A percentile compares a stretch with the other conserved stretches of the same genome.
Evolutionary conservation across 1,140 invertebrate genomes (phyloP).

Genomic region (Scylla paramamosain): DNA sequence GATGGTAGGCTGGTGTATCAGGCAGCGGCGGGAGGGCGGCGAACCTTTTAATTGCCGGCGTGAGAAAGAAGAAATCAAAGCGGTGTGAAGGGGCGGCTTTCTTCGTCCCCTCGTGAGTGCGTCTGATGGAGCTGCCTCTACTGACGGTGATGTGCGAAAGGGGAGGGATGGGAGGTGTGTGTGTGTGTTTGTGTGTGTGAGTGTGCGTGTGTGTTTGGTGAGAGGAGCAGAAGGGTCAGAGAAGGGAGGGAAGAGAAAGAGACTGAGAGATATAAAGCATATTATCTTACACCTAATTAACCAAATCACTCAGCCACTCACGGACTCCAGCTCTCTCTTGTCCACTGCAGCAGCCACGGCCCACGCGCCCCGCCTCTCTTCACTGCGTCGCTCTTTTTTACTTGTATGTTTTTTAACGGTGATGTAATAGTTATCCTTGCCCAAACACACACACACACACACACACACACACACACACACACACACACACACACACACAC

Average conservation of each 20-base stretch:
- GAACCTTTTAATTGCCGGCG: slow-evolving; percentile 11
- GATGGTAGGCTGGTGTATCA: slow-evolving; percentile 11
- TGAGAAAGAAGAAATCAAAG: neutral
- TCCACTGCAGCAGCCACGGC: neutral
- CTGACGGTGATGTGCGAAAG: neutral
- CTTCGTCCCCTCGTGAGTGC: neutral
- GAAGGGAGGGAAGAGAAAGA: neutral
- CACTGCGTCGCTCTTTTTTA: no score
- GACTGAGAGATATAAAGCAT: neutral
- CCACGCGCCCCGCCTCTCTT: neutral
- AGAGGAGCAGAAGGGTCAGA: neutral
- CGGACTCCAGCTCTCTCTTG: neutral
- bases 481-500: no score
- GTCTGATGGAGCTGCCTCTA: neutral
- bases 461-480: no score
- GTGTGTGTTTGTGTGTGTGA: neutral
- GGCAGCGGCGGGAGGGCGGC: neutral
- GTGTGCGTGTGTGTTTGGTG: neutral
- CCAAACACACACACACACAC: no score
- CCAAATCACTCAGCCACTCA: neutral
- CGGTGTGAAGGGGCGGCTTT: neutral
- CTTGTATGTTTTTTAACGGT: no score
- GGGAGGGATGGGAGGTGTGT: neutral
- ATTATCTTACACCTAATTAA: neutral
- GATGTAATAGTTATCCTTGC: no score